Base-by-base conservation (phyloP, 1,140 invertebrate species). In the Heterodera carotae region DNA sequence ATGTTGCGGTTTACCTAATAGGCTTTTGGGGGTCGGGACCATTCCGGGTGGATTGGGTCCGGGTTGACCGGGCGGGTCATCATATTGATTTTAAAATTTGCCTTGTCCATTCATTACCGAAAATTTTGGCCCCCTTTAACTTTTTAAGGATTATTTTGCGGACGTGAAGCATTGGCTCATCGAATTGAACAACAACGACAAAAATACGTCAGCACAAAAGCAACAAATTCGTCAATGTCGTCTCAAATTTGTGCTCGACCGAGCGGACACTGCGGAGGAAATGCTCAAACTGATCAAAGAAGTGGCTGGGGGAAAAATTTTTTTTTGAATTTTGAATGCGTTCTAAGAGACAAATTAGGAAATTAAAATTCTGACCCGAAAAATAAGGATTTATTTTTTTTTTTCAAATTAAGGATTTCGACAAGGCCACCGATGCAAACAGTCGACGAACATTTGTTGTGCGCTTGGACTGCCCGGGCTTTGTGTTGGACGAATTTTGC, bases 261-360 rank as follows among this genome's bases (percentile, higher is more conserved):
- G 69, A 48, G 69, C 48, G 31, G 69, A 71, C 59, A 71, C 69
- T 25, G 69, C 69, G 34, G 48, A 71, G 33, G 48, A 71, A 43
- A 71, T 71, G 18, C 29, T 71, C 59, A 31, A 48, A 56, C 59
- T 71, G 59, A 48, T 71, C 48, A 71, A 71, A 71, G 69, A 71
- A 59, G 69, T 71, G 34, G 5, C 12, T 12, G 69, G n/a, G 34
- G 15, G 29, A 15, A 39, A 53, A 53, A 53, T 53, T 53, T 53
- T 53, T 53, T 22, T 22, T 15, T 53, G 0, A 53, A 53, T 53
- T 53, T 53, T 7, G 15, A n/a, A n/a, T n/a, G n/a, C n/a, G n/a
- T n/a, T n/a, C n/a, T n/a, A n/a, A n/a, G n/a, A n/a, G n/a, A n/a
- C n/a, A n/a, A n/a, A n/a, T n/a, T n/a, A n/a, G n/a, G n/a, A n/a